These are phyloP conservation scores for Erethizon dorsatum DNA, from an alignment of 2,797 vertebrate species.

Conservation along the genomic window DNA sequence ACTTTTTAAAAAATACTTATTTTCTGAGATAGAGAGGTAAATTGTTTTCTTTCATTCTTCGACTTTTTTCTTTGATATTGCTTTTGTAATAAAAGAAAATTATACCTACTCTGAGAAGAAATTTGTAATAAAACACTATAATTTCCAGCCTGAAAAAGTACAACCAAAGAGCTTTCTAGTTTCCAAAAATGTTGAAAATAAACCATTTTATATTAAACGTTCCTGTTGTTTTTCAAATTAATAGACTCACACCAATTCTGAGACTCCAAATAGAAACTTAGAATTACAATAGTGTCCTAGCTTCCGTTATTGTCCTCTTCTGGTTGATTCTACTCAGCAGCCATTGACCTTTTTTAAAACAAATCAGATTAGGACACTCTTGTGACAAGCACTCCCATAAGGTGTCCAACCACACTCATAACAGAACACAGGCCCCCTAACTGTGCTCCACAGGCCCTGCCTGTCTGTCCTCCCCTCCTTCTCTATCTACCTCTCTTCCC, in stretches of 20 bases:
- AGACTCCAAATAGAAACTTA: slow-evolving; percentile 21
- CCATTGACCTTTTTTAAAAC: background rate
- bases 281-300: background rate
- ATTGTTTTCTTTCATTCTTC: slow-evolving; percentile 43
- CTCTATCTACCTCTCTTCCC: background rate
- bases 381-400: background rate
- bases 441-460: rapidly evolving
- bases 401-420: background rate
- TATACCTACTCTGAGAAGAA: slow-evolving; percentile 11
- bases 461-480: background rate
- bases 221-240: slow-evolving; percentile 2
- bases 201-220: slow-evolving; percentile 36
- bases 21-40: slow-evolving; percentile 29
- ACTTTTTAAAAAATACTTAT: background rate
- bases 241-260: background rate
- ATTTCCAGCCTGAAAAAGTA: slow-evolving; percentile 53
- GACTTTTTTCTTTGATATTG: slow-evolving; percentile 49
- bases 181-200: slow-evolving; percentile 62
- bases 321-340: background rate
- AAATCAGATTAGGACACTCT: background rate
- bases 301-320: background rate
- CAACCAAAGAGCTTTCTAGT: background rate
- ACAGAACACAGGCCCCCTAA: background rate
- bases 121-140: slow-evolving; percentile 47
- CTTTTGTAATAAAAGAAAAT: slow-evolving; percentile 71